Percentiles rank a stretch among this genome's conserved stretches.
These are phyloP conservation scores for Garra rufa DNA, from an alignment of 2,113 vertebrate genomes.

Conservation along the genomic window DNA sequence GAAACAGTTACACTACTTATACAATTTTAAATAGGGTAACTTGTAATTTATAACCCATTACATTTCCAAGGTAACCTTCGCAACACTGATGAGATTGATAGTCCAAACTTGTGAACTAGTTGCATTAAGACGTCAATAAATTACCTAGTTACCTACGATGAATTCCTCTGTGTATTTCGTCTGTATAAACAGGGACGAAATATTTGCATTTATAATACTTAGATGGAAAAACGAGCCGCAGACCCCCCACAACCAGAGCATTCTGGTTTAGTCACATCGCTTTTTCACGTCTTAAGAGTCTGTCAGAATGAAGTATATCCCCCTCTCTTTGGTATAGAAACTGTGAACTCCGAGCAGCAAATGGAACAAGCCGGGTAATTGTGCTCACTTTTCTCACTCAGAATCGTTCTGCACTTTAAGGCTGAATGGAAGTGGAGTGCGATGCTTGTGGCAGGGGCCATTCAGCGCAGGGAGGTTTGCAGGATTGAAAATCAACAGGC, in stretches of 20 bases:
- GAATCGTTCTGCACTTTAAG: conserved; percentile 18
- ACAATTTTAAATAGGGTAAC: too few species aligned
- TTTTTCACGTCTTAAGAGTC: background rate
- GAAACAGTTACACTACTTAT: too few species aligned
- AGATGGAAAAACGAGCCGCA: background rate
- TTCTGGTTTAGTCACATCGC: background rate
- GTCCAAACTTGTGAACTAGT: background rate
- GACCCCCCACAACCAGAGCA: background rate
- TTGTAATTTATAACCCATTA: too few species aligned
- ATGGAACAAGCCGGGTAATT: conserved; percentile 51
- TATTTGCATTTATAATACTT: conserved; percentile 2
- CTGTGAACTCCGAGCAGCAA: conserved; percentile 9
- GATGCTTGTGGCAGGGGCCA: conserved; percentile 40
- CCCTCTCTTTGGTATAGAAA: conserved; percentile 1
- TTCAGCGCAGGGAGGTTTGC: conserved; percentile 34
- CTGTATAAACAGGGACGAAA: background rate
- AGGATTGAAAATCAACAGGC: conserved; percentile 57
- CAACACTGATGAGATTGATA: background rate
- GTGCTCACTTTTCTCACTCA: conserved; percentile 40
- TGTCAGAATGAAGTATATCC: conserved; percentile 21
- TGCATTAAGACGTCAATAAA: background rate
- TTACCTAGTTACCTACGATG: background rate
- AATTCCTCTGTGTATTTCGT: conserved; percentile 14
- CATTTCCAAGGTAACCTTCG: too few species aligned
- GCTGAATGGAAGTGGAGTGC: conserved; percentile 38